Base-by-base conservation (phyloP, 1,140 invertebrate genomes). In the Helicoverpa armigera region DNA sequence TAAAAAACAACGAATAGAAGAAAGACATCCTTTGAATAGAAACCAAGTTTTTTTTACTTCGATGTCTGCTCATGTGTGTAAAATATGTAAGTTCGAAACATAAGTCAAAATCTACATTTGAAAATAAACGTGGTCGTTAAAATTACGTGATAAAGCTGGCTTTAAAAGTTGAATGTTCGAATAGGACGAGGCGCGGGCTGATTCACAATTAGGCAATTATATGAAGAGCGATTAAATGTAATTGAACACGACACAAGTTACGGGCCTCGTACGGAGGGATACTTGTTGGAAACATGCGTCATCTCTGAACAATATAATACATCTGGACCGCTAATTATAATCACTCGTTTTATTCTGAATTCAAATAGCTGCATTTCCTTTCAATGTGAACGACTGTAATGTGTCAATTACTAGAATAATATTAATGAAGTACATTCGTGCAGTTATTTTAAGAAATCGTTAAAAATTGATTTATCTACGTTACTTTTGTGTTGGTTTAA, bases 181-280 rank as follows among this genome's bases (percentile, higher is more conserved):
- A 74, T 74, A 77, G 85, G 56, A 50, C 70, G 69, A 67, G 63
- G 51, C 54, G 35, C 82, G 72, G 79, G 72, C 72, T 81, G 80
- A 58, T 82, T 86, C 82, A 87, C 87, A 91, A 92, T 89, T 88
- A 90, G 86, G 88, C 92, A 91, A 93, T 94, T 92, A 93, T 90
- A 94, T 92, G 85, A 91, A 83, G 87, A 86, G 86, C 91, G 90
- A 94, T 94, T 92, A 93, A 89, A 86, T 87, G 89, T 91, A 94
- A 94, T 94, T 94, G 92, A 91, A 90, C 86, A 83, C 85, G 83
- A 83, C 83, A 78, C 77, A 74, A 81, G 76, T 77, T 74, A 77
- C 75, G 50, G 65, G 63, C 76, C 50, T 51, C 54, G 61, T 43
- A 48, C 76, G 65, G 50, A 56, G 76, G 76, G 65, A 54, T 65